These are phyloP conservation scores for Scortum barcoo DNA, from an alignment of 2,113 vertebrate genomes.

Conservation along the genomic window DNA sequence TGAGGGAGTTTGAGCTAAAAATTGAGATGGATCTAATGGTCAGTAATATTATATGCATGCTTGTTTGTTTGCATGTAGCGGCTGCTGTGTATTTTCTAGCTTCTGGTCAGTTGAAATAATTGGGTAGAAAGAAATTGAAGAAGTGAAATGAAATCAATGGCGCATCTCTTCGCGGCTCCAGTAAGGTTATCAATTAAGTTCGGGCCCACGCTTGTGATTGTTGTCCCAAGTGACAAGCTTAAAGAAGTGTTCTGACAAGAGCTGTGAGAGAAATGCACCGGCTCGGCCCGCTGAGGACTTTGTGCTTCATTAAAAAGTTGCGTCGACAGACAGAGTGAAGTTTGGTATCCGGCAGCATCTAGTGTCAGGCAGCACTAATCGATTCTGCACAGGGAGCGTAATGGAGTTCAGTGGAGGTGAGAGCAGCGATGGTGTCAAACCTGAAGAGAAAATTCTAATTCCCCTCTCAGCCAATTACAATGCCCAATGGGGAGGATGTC, in stretches of 20 bases:
- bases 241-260: slow-evolving; percentile 27
- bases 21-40: neutral
- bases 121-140: slow-evolving; percentile 38
- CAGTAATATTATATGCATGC: neutral
- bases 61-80: slow-evolving; percentile 17
- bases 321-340: slow-evolving; percentile 30
- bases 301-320: slow-evolving; percentile 70
- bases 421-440: slow-evolving; percentile 48
- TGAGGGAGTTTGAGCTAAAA: slow-evolving; percentile 11
- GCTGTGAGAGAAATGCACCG: neutral
- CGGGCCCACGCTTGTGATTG: neutral
- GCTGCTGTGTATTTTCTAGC: slow-evolving; percentile 13
- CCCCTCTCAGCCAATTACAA: slow-evolving; percentile 72
- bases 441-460: slow-evolving; percentile 48
- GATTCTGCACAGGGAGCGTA: slow-evolving; percentile 65
- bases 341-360: slow-evolving; percentile 31
- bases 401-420: slow-evolving; percentile 72
- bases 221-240: slow-evolving; percentile 39
- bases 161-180: neutral
- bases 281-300: neutral
- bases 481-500: neutral
- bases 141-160: slow-evolving; percentile 59
- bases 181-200: slow-evolving; percentile 36
- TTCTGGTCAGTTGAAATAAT: slow-evolving; percentile 50
- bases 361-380: slow-evolving; percentile 71